Evolutionary conservation across 2,113 vertebrate species (phyloP).

Genomic region (Ciconia maguari): DNA sequence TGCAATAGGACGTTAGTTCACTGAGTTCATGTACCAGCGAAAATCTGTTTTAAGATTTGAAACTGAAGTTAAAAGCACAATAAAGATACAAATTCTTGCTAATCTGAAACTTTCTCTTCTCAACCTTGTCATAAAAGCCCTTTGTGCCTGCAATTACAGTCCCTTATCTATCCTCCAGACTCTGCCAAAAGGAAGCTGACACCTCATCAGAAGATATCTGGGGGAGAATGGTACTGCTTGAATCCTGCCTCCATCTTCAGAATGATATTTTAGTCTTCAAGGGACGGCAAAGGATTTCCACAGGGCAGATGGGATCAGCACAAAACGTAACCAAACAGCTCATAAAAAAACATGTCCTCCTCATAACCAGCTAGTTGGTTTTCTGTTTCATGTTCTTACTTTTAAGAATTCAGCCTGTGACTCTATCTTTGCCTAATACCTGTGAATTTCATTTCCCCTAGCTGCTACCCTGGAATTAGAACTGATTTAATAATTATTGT

Average conservation of each 20-base stretch:
- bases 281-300: slow-evolving; percentile 42
- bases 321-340: slow-evolving; percentile 21
- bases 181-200: slow-evolving; percentile 66
- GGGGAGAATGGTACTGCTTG: slow-evolving; percentile 56
- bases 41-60: slow-evolving; percentile 52
- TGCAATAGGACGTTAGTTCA: slow-evolving; percentile 49
- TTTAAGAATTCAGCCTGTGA: background rate
- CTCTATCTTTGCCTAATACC: background rate
- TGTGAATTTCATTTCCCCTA: background rate
- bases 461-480: background rate
- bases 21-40: slow-evolving; percentile 19
- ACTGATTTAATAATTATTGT: background rate
- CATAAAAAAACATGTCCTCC: slow-evolving; percentile 36
- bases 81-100: slow-evolving; percentile 62
- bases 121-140: slow-evolving; percentile 67
- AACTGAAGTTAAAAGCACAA: slow-evolving; percentile 63
- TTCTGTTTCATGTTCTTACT: background rate
- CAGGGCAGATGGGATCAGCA: slow-evolving; percentile 29
- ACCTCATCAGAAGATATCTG: slow-evolving; percentile 67
- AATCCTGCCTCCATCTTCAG: slow-evolving; percentile 43
- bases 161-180: slow-evolving; percentile 50
- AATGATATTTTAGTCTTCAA: slow-evolving; percentile 41
- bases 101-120: slow-evolving; percentile 67
- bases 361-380: background rate
- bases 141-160: slow-evolving; percentile 53